A percentile compares a stretch with the other conserved stretches of the same genome.
These are phyloP conservation scores for Odontophorus gujanensis DNA, from an alignment of 2,113 vertebrate genomes.

Conservation along the genomic window DNA sequence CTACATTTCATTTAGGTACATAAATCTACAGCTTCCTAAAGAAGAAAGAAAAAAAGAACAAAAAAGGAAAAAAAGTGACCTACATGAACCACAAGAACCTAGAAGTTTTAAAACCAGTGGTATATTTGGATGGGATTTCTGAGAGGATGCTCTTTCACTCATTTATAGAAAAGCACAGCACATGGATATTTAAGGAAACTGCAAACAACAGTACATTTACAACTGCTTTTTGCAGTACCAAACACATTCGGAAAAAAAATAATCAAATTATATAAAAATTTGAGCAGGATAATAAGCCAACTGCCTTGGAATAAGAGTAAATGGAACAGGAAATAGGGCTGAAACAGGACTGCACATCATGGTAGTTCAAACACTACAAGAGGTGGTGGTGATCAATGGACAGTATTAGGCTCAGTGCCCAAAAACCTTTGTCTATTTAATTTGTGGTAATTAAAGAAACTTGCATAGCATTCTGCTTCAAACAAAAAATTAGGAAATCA, in stretches of 20 bases:
- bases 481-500: background rate
- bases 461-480: background rate
- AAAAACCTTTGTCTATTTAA: background rate
- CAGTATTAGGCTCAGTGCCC: background rate
- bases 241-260: background rate
- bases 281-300: background rate
- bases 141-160: background rate
- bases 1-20: background rate
- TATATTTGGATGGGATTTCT: background rate
- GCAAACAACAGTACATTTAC: background rate
- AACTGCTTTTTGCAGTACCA: background rate
- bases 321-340: background rate
- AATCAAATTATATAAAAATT: background rate
- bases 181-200: background rate
- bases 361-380: rapidly evolving
- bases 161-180: background rate
- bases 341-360: background rate
- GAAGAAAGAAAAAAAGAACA: background rate
- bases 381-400: rapidly evolving
- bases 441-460: background rate
- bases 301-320: background rate
- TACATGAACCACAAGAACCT: background rate
- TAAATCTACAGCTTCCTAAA: background rate
- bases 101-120: background rate
- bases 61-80: background rate